Conservation (phyloP, 2,797 vertebrate genomes). For the Urophycis tenuis region DNA sequence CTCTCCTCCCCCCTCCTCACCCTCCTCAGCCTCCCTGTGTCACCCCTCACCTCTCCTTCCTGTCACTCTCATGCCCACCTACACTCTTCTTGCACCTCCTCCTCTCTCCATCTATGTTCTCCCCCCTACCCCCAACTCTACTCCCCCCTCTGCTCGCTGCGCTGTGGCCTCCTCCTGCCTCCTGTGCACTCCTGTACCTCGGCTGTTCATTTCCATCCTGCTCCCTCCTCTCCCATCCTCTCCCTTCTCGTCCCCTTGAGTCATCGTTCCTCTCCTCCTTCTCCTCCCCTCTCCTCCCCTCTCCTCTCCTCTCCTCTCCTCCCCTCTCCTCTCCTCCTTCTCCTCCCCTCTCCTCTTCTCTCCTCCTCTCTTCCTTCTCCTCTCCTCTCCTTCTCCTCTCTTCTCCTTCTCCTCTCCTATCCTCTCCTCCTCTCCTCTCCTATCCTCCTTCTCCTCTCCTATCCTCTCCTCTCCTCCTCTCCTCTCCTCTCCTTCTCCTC, state of each 20-base stretch:
- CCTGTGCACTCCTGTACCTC: background rate
- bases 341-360: too few relatives aligned
- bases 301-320: slow-evolving; percentile 12
- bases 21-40: background rate
- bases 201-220: background rate
- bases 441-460: too few relatives aligned
- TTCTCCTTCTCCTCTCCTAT: too few relatives aligned
- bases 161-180: background rate
- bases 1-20: slow-evolving; percentile 13
- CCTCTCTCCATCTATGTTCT: background rate
- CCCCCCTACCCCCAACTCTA: background rate
- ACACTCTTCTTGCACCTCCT: background rate
- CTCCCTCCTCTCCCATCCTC: background rate
- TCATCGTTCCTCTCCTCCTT: background rate
- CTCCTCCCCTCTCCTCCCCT: background rate
- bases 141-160: background rate
- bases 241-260: background rate
- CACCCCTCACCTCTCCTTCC: background rate
- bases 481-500: too few relatives aligned
- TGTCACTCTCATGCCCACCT: background rate
- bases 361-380: background rate
- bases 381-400: too few relatives aligned
- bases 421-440: too few relatives aligned
- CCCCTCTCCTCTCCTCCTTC: background rate
- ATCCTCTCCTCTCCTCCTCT: too few relatives aligned